Evolutionary conservation across 2,113 vertebrate species (phyloP), one percentile per base, ranked within the genome.

Genomic region (Takifugu flavidus): DNA sequence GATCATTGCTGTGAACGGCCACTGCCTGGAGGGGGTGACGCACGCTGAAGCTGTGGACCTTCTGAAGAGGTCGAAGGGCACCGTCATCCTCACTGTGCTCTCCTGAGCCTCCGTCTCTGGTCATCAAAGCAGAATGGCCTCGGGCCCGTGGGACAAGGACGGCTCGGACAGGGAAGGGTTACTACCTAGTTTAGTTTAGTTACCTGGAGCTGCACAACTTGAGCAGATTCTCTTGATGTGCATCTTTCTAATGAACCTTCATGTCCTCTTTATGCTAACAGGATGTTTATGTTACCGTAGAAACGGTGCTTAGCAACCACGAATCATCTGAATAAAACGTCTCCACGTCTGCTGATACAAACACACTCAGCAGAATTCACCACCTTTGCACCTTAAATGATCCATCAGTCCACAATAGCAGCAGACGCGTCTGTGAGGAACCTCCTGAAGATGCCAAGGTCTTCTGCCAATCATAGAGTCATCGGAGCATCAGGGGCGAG

Each of bases 1-100:
- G 80, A 95, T 98, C 70, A 91, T 96, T 50, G 93, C 94, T 47
- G 95, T 96, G 77, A 98, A 97, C 2, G 94, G 94, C 43, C 93
- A 92, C 75, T 94, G 92, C 66, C 91, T 99, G 70, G 93, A 96
- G 83, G 95, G 94, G 0, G 91, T 93, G n/a, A 94, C 93, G 52
- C 94, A 96, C 0, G 90, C 94, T 49, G 93, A 96, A 79, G 95
- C 94, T 0, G 93, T 95, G 58, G 90, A 93, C 71, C 89, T 94
- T 77, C 90, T 98, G 31, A 98, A 97, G 85, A 91, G 89, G 72
- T 95, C 94, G 49, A 95, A 93, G 73, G 95, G 94, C 75, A 88
- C 90, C 0, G 92, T 98, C 53, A 93, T 94, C 15, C 77, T 95
- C 49, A 94, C 92, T 51, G 89, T 96, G 13, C 88, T 97, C 53